Evolutionary conservation across 2,888 invertebrate genomes (phyloP), one percentile per base, ranked within the genome.

Genomic region (Amphimallon solstitiale): DNA sequence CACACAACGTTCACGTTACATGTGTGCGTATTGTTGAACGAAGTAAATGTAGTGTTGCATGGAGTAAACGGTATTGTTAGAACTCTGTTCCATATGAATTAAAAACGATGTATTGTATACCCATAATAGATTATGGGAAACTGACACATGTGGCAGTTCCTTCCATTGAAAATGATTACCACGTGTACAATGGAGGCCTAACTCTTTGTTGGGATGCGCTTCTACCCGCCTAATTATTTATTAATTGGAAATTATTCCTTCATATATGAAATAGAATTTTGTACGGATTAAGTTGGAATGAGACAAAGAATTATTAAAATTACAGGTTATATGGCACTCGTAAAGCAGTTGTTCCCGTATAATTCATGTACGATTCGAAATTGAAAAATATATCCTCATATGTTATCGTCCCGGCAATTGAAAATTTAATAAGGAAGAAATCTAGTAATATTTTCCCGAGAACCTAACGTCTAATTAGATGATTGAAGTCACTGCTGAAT

Each of bases 91-190:
- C 40, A 40, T 64, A 48, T 56, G 56, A 64, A 64, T 64, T 64
- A 64, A 64, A 64, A 64, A 64, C 56, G 56, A 64, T 45, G 56
- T 56, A 48, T 64, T 64, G 63, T 46, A 38, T 29, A 54, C 56
- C 38, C 46, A 64, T 64, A 64, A 64, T 64, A 64, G 48, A 64
- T 56, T 64, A 54, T 64, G 64, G 52, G 64, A 64, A 62, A 38
- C 48, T 12, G 45, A 56, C 54, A 56, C 37, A 64, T 64, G 64
- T 64, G 56, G 61, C 56, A 43, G 56, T 43, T 59, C 56, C 43
- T 56, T 43, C 43, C 56, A 59, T 59, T 59, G 40, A 59, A 59
- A 59, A 59, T 59, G 56, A 59, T 59, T 59, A 59, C 56, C 56
- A 59, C 56, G 56, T 59, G 56, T 59, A 59, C 56, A 59, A 59